Conservation (phyloP, 2,888 invertebrate species). For the Limnephilus marmoratus region DNA sequence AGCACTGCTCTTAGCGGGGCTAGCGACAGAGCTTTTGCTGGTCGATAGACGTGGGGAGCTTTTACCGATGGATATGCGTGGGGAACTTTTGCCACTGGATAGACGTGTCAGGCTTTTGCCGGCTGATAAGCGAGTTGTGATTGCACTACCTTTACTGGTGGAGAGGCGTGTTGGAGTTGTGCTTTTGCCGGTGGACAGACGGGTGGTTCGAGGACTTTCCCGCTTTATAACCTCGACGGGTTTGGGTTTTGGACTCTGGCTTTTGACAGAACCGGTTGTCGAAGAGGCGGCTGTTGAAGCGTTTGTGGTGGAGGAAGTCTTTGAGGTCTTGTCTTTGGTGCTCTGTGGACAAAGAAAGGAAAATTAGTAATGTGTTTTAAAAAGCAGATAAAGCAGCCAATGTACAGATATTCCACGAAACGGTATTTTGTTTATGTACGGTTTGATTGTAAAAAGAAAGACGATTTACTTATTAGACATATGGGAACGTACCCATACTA, state of each 20-base stretch:
- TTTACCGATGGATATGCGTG: neutral
- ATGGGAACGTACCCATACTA: no score
- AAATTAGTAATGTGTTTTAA: neutral
- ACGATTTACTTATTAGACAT: no score
- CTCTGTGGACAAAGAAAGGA: conserved; percentile 13
- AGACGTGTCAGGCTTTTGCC: neutral
- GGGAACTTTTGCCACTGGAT: conserved; percentile 62
- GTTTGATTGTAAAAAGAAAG: no score
- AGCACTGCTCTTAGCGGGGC: conserved; percentile 3
- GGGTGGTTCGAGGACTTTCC: conserved; percentile 49
- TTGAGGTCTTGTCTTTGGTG: conserved; percentile 23
- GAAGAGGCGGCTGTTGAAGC: neutral
- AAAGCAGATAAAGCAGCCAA: neutral
- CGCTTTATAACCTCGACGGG: neutral
- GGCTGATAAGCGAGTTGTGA: neutral
- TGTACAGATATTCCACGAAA: no score
- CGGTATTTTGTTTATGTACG: no score
- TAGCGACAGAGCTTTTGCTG: neutral
- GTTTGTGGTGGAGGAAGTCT: conserved; percentile 14
- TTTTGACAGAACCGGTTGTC: neutral
- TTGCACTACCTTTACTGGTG: neutral
- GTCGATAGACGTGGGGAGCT: neutral
- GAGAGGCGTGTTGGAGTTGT: conserved; percentile 63
- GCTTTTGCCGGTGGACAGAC: conserved; percentile 66
- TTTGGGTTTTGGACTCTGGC: neutral